These are phyloP conservation scores for Centrocercus urophasianus DNA, from an alignment of 2,113 vertebrate genomes.

Conservation along the genomic window DNA sequence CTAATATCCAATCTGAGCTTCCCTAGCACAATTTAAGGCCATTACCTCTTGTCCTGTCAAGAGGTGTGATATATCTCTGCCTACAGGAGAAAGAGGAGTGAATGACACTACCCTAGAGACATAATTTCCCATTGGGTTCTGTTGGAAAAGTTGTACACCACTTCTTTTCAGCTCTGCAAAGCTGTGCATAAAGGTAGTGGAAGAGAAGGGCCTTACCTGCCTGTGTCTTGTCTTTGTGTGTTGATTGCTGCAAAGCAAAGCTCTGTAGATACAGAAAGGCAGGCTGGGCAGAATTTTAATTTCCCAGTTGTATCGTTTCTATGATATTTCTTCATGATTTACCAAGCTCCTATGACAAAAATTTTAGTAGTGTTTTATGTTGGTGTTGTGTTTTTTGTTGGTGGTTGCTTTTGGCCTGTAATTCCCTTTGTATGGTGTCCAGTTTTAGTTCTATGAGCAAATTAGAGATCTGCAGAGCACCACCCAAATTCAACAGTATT, in stretches of 20 bases:
- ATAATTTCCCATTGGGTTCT: neutral
- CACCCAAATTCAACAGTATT: neutral
- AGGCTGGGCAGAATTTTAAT: neutral
- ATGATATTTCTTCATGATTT: neutral
- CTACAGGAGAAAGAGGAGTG: neutral
- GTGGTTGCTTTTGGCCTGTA: neutral
- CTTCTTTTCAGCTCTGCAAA: neutral
- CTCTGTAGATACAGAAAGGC: neutral
- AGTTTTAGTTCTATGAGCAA: neutral
- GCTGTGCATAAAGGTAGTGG: neutral
- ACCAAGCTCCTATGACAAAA: neutral
- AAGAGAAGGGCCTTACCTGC: neutral
- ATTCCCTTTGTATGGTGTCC: neutral
- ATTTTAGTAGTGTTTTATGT: neutral
- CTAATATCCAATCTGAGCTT: too few species aligned
- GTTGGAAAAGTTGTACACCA: neutral
- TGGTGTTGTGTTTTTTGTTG: neutral
- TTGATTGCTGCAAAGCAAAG: neutral
- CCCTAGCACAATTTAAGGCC: too few species aligned
- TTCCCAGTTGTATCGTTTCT: neutral
- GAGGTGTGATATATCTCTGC: neutral
- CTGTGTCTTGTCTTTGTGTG: rapidly evolving
- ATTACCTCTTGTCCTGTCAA: too few species aligned
- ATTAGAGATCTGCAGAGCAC: neutral
- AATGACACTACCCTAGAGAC: neutral